phyloP scores from a whole-genome alignment of 2,797 vertebrate genomes.

The Salarias fasciatus region DNA sequence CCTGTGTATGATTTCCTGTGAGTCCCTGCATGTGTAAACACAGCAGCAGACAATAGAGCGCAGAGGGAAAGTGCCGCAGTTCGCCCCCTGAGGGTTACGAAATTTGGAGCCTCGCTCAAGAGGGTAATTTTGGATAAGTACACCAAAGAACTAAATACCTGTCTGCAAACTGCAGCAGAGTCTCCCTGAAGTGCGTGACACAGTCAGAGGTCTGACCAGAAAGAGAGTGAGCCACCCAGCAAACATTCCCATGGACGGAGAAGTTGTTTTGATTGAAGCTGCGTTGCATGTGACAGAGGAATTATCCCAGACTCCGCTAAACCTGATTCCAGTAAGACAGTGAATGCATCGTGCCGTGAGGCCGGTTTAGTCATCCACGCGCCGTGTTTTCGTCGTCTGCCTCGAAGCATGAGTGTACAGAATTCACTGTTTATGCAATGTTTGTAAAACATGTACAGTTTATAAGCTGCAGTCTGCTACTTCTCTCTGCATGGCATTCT shows the following conservation, averaged over 20 bases:
- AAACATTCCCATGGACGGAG: conserved; percentile 32
- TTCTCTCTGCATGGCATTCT: too few species aligned
- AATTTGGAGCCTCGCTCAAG: conserved; percentile 26
- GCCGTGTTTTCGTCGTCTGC: conserved; percentile 30
- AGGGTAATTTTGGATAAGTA: conserved; percentile 42
- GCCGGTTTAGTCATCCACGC: conserved; percentile 40
- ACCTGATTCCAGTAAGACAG: conserved; percentile 63
- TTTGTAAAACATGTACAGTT: background rate
- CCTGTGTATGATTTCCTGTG: background rate
- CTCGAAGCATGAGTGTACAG: background rate
- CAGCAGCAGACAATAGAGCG: background rate
- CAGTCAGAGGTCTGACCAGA: conserved; percentile 59
- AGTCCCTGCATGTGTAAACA: background rate
- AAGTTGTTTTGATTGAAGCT: conserved; percentile 51
- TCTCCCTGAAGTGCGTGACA: conserved; percentile 53
- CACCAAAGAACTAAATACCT: conserved; percentile 39
- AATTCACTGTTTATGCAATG: background rate
- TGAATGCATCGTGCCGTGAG: conserved; percentile 34
- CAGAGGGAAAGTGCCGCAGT: conserved; percentile 2
- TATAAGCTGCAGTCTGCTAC: background rate
- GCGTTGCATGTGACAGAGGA: conserved; percentile 61
- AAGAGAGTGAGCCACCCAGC: conserved; percentile 44
- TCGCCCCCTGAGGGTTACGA: conserved; percentile 6
- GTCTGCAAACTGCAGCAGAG: conserved; percentile 32
- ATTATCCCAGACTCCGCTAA: conserved; percentile 53